Conservation (phyloP, 30 jellyfish, hydroid and myxozoan genomes). For the Aurelia coerulea region DNA sequence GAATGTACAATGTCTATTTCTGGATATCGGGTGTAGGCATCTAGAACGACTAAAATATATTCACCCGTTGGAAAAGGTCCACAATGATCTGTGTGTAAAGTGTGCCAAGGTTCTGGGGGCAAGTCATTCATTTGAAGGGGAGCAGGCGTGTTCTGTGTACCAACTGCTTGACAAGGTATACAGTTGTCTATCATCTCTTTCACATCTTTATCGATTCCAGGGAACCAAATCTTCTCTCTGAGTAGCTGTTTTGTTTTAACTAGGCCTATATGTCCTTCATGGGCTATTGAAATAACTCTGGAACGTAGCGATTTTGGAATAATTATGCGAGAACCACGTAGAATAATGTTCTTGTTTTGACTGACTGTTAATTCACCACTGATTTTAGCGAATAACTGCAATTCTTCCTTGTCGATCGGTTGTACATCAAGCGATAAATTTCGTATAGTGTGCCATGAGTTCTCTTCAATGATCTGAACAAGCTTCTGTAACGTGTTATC, state of each 20-base stretch:
- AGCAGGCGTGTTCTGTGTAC: neutral
- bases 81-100: too few relatives aligned
- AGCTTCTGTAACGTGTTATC: slow-evolving; percentile 35
- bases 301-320: slow-evolving; percentile 5
- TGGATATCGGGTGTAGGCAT: slow-evolving; percentile 18
- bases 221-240: slow-evolving; percentile 40
- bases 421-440: neutral
- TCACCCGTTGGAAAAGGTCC: slow-evolving; percentile 49
- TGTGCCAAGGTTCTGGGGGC: too few relatives aligned
- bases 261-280: slow-evolving; percentile 47
- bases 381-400: slow-evolving; percentile 11
- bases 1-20: slow-evolving; percentile 21
- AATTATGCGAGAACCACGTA: slow-evolving; percentile 17
- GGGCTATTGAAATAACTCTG: too few relatives aligned
- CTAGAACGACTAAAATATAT: slow-evolving; percentile 28
- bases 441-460: neutral
- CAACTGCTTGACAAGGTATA: slow-evolving; percentile 29
- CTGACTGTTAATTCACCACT: slow-evolving; percentile 25
- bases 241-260: neutral
- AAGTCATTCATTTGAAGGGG: neutral
- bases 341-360: neutral
- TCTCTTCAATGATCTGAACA: neutral
- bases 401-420: slow-evolving; percentile 2
- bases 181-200: slow-evolving; percentile 21
- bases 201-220: slow-evolving; percentile 9